A percentile compares a stretch with the other conserved stretches of the same genome.
These are phyloP conservation scores for Gallinago undulata DNA, from an alignment of 2,113 vertebrate species.

Conservation along the genomic window DNA sequence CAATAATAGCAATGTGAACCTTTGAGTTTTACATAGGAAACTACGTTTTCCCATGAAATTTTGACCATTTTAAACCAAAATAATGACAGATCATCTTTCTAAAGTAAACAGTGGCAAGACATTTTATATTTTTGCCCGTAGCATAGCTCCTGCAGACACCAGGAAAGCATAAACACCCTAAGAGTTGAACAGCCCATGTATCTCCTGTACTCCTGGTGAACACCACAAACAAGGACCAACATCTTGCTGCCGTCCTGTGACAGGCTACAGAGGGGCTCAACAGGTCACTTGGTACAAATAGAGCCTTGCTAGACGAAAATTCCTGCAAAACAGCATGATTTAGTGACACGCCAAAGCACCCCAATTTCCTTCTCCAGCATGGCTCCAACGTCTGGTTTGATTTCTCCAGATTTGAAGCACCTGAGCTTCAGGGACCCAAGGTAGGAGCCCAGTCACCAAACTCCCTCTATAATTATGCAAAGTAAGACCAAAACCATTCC, in stretches of 20 bases:
- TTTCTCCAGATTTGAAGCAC: background rate
- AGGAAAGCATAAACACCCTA: background rate
- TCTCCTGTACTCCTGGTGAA: background rate
- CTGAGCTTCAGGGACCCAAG: background rate
- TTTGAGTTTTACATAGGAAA: background rate
- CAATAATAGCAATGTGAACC: background rate
- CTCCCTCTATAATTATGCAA: background rate
- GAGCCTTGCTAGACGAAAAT: background rate
- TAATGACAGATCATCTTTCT: background rate
- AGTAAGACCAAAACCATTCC: background rate
- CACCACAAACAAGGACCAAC: fast-evolving
- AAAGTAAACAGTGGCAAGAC: background rate
- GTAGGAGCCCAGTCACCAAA: background rate
- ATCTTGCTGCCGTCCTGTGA: background rate
- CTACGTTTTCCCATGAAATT: background rate
- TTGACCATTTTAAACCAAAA: background rate
- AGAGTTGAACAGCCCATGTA: fast-evolving
- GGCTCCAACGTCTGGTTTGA: background rate
- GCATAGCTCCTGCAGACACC: background rate
- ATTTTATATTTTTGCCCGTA: background rate
- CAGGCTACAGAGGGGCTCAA: background rate
- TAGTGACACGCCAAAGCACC: background rate
- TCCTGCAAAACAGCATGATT: background rate
- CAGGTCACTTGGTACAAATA: background rate
- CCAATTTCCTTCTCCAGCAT: background rate